phyloP scores from a whole-genome alignment of 1,140 invertebrate genomes.

The Papilio xuthus region DNA sequence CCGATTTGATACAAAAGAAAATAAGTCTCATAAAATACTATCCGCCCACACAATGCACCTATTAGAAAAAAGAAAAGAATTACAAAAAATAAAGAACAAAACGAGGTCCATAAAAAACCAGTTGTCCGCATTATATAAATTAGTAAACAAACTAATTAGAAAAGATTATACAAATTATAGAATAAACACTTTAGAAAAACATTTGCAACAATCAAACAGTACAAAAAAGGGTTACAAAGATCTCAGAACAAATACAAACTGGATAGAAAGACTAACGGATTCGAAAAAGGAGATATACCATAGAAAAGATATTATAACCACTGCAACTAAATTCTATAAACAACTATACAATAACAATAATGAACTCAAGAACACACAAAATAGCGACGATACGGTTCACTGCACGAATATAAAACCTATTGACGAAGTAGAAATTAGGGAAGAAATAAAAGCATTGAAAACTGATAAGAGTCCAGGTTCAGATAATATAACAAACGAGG shows the following conservation, averaged over 20 bases:
- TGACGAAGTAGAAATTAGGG: not conserved
- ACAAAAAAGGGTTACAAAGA: conserved; percentile 36
- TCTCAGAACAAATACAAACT: conserved; percentile 36
- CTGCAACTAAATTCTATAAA: conserved; percentile 31
- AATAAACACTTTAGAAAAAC: conserved; percentile 35
- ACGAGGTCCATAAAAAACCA: conserved; percentile 38
- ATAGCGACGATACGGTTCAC: not conserved
- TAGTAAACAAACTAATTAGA: conserved; percentile 39
- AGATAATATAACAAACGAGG: not conserved
- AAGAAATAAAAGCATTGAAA: not conserved
- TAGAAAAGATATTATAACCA: conserved; percentile 29
- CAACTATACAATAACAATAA: conserved; percentile 1
- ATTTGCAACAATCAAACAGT: conserved; percentile 40
- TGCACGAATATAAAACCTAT: not conserved
- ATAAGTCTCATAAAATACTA: too few species aligned
- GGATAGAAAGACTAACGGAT: conserved; percentile 31
- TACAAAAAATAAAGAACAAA: conserved; percentile 40
- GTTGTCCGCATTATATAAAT: conserved; percentile 35
- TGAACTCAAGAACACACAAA: not conserved
- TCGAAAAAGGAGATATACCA: not conserved
- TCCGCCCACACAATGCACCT: conserved; percentile 31
- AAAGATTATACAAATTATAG: conserved; percentile 37
- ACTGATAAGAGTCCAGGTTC: not conserved
- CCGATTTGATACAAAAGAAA: not conserved
- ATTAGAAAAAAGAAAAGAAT: conserved; percentile 39